Conservation (phyloP, 2,797 vertebrate genomes). For the Sebastolobus alascanus region DNA sequence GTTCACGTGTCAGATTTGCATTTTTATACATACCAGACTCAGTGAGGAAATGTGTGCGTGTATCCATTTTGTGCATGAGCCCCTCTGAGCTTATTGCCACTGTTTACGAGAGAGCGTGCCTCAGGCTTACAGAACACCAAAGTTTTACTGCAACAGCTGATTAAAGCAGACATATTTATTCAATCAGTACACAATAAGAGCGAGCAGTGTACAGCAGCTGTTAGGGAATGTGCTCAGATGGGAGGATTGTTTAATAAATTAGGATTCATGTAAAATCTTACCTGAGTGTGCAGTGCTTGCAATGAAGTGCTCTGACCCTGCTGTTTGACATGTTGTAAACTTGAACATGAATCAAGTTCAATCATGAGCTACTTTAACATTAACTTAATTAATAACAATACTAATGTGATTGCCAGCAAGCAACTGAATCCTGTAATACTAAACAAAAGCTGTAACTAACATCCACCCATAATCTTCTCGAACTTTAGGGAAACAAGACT, state of each 20-base stretch:
- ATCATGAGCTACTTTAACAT: slow-evolving; percentile 6
- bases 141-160: slow-evolving; percentile 28
- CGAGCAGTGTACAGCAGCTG: slow-evolving; percentile 35
- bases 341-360: slow-evolving; percentile 19
- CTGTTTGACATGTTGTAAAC: slow-evolving; percentile 38
- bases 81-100: slow-evolving; percentile 29
- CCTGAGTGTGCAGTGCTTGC: slow-evolving; percentile 15
- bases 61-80: background rate
- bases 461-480: background rate
- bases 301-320: background rate
- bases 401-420: background rate
- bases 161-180: slow-evolving; percentile 54
- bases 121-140: slow-evolving; percentile 2
- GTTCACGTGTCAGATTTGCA: background rate
- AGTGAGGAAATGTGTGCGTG: background rate
- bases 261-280: slow-evolving; percentile 33
- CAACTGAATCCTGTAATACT: background rate
- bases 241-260: slow-evolving; percentile 50
- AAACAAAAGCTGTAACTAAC: background rate
- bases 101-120: background rate
- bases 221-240: slow-evolving; percentile 29
- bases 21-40: slow-evolving; percentile 17
- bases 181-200: slow-evolving; percentile 32
- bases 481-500: background rate
- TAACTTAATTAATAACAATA: slow-evolving; percentile 3